Percentiles rank a stretch among this genome's conserved stretches.
Conservation (phyloP, 2,797 vertebrate species). For the Eupleurogrammus muticus region DNA sequence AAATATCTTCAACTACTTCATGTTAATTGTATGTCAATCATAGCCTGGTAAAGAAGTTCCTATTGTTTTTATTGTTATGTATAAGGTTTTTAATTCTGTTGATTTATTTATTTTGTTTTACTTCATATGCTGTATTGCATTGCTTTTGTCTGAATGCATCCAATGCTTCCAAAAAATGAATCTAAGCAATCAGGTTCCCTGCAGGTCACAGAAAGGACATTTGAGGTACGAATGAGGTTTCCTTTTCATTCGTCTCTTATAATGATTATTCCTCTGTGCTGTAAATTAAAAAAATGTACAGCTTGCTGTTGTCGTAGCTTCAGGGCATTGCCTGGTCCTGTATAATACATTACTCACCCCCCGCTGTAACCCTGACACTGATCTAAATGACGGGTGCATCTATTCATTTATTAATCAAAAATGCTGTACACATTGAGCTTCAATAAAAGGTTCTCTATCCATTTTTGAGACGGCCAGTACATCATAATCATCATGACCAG, state of each 20-base stretch:
- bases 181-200: constrained; percentile 11
- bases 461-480: constrained; percentile 49
- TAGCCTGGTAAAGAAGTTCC: not conserved
- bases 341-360: constrained; percentile 55
- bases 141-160: constrained; percentile 28
- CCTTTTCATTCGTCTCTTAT: constrained; percentile 17
- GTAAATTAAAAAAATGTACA: constrained; percentile 35
- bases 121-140: not conserved
- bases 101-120: not conserved
- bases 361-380: constrained; percentile 35
- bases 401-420: constrained; percentile 74
- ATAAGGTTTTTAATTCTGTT: not conserved
- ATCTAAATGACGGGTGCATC: constrained; percentile 57
- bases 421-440: constrained; percentile 59
- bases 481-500: constrained; percentile 69
- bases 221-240: constrained; percentile 3
- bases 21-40: not conserved
- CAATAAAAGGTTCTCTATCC: constrained; percentile 56
- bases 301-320: constrained; percentile 32
- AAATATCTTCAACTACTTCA: not conserved
- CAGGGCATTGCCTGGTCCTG: constrained; percentile 36
- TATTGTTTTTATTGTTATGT: not conserved
- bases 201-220: constrained; percentile 49
- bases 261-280: constrained; percentile 37
- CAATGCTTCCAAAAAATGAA: constrained; percentile 31